Evolutionary conservation across 2,113 vertebrate genomes (phyloP).

Genomic region (Polyodon spathula): DNA sequence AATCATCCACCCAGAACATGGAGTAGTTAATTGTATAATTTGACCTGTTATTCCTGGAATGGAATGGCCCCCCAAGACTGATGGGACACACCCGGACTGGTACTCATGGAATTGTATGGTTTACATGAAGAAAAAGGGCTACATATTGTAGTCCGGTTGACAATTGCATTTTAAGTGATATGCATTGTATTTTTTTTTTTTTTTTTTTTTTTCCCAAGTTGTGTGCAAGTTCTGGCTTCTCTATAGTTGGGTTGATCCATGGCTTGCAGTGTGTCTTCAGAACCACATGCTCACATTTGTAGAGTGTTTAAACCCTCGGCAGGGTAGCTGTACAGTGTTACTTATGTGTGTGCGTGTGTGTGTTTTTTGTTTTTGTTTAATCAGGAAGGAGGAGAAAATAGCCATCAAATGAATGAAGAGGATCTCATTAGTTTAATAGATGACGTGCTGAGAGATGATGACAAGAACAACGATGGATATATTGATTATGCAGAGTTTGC

Average conservation of each 20-base stretch:
- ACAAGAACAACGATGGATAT: conserved; percentile 92
- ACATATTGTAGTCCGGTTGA: no score
- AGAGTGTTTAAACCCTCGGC: neutral
- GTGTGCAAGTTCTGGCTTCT: neutral
- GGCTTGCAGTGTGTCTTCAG: no score
- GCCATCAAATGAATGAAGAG: conserved; percentile 74
- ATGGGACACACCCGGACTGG: neutral
- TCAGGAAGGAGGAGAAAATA: conserved; percentile 70
- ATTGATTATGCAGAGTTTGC: conserved; percentile 97
- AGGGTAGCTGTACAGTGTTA: neutral
- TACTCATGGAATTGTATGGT: no score
- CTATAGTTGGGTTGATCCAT: no score
- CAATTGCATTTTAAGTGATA: no score
- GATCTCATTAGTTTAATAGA: conserved; percentile 85
- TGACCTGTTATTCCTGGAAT: no score
- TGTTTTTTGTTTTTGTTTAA: conserved; percentile 15
- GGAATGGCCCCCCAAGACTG: no score
- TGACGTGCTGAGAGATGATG: conserved; percentile 81
- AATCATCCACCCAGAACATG: no score
- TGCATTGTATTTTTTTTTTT: no score
- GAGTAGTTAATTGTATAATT: neutral
- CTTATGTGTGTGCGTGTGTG: neutral
- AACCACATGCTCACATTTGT: no score
- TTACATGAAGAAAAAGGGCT: no score
- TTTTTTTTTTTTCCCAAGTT: no score